Conservation (phyloP, 1,140 invertebrate species). For the Danaus melanippus region DNA sequence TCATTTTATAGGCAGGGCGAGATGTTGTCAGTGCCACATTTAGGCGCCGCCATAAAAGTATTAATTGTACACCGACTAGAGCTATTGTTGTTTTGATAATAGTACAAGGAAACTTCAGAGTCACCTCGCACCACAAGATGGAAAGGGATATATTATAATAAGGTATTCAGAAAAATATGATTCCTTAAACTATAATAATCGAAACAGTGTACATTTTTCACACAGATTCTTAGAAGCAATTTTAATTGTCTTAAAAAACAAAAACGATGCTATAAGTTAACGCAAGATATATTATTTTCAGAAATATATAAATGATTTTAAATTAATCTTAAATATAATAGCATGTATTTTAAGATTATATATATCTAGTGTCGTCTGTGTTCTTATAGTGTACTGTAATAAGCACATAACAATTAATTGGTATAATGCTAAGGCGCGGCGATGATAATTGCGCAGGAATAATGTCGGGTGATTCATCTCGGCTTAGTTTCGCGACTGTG, state of each 20-base stretch:
- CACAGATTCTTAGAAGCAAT: no score
- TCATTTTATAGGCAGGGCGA: slow-evolving; percentile 10
- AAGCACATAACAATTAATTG: slow-evolving; percentile 59
- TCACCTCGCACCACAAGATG: no score
- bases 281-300: no score
- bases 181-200: no score
- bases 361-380: slow-evolving; percentile 22
- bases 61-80: slow-evolving; percentile 48
- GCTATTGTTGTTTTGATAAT: slow-evolving; percentile 34
- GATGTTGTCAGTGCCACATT: slow-evolving; percentile 48
- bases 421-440: slow-evolving; percentile 54
- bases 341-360: no score
- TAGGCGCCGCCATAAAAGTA: slow-evolving; percentile 63
- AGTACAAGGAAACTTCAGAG: slow-evolving; percentile 18
- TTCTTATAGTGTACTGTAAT: slow-evolving; percentile 27
- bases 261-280: no score
- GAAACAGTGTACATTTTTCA: no score
- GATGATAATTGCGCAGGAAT: slow-evolving; percentile 52
- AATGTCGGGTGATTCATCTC: slow-evolving; percentile 52
- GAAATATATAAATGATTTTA: no score
- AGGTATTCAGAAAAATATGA: no score
- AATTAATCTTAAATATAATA: no score
- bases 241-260: no score
- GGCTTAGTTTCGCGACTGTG: slow-evolving; percentile 23
- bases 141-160: no score